Evolutionary conservation across 2,888 invertebrate genomes (phyloP).

Genomic region (Tricholauxania praeusta): DNA sequence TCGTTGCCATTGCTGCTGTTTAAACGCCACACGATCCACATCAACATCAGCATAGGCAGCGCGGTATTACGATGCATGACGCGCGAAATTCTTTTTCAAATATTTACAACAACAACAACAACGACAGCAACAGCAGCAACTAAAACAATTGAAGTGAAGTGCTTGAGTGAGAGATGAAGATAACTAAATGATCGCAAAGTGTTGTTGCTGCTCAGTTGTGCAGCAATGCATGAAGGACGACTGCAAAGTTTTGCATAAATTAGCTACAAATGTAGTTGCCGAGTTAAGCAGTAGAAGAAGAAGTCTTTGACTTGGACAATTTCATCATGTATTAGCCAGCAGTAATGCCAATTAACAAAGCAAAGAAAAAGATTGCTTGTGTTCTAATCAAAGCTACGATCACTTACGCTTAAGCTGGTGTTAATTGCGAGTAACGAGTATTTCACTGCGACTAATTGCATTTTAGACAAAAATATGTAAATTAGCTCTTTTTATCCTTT

Average conservation of each 20-base stretch:
- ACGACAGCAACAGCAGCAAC: not conserved
- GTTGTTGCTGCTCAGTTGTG: slow-evolving; percentile 35
- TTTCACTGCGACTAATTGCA: slow-evolving; percentile 14
- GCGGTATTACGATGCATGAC: slow-evolving; percentile 31
- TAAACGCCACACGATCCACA: slow-evolving; percentile 17
- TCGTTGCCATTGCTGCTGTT: not conserved
- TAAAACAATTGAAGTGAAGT: not conserved
- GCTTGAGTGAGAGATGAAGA: slow-evolving; percentile 6
- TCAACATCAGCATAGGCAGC: not conserved
- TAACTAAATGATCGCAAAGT: slow-evolving; percentile 21
- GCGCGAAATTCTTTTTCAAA: slow-evolving; percentile 49
- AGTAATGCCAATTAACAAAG: slow-evolving; percentile 22
- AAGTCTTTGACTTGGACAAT: slow-evolving; percentile 35
- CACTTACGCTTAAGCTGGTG: not conserved
- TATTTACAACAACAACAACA: slow-evolving; percentile 51
- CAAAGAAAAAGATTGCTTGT: not conserved
- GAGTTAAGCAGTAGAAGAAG: slow-evolving; percentile 28
- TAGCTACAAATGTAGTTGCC: not conserved
- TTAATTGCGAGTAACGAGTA: not conserved
- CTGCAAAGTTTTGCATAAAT: slow-evolving; percentile 46
- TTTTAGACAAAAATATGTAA: not conserved
- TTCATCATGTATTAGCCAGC: slow-evolving; percentile 2
- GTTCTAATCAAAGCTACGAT: not conserved
- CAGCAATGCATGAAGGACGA: slow-evolving; percentile 63
- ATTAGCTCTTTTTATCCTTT: slow-evolving; percentile 25